phyloP scores from a whole-genome alignment of 2,888 invertebrate genomes.

The Furcula furcula region DNA sequence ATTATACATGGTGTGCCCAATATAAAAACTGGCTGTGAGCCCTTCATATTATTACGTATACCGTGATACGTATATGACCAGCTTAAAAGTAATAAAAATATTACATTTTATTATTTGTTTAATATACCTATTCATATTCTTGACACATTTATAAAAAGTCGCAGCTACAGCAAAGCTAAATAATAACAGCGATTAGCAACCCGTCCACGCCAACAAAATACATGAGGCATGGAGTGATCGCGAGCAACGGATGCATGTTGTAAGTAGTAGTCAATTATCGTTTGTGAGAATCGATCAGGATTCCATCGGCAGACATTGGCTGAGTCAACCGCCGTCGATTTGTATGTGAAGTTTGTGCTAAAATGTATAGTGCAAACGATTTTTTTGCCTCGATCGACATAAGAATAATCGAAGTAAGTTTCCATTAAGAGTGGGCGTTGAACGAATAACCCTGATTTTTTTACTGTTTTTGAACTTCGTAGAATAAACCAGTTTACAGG shows the following conservation, averaged over 20 bases:
- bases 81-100: too few relatives aligned
- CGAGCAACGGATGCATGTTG: constrained; percentile 22
- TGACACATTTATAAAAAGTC: neutral
- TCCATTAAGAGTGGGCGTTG: too few relatives aligned
- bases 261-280: constrained; percentile 32
- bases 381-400: too few relatives aligned
- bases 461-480: too few relatives aligned
- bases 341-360: constrained; percentile 42
- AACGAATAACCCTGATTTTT: too few relatives aligned
- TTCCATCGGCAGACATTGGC: constrained; percentile 30
- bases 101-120: too few relatives aligned
- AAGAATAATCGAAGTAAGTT: too few relatives aligned
- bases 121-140: neutral
- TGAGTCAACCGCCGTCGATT: constrained; percentile 40
- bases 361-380: constrained; percentile 16
- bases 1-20: too few relatives aligned
- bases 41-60: too few relatives aligned
- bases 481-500: too few relatives aligned
- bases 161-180: neutral
- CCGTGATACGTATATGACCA: too few relatives aligned
- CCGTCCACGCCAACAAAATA: constrained; percentile 16
- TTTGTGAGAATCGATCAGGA: constrained; percentile 41
- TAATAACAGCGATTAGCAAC: neutral
- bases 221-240: constrained; percentile 11
- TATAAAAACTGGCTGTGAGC: too few relatives aligned